phyloP scores from a whole-genome alignment of 2,888 invertebrate genomes.

The Capitulum mitella region DNA sequence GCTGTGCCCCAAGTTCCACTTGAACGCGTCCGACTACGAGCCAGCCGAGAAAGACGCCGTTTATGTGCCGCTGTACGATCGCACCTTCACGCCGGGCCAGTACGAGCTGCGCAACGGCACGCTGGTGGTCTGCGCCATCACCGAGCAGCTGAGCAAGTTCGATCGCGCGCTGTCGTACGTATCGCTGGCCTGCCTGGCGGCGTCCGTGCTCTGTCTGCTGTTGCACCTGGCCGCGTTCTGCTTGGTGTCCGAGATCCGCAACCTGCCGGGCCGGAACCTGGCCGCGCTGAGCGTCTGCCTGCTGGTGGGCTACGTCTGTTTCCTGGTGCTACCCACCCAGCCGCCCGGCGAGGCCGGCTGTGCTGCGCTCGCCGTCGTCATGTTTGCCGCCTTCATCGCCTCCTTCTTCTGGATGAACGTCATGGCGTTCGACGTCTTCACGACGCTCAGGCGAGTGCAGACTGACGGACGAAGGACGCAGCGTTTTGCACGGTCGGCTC shows the following conservation, averaged over 20 bases:
- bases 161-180: constrained; percentile 44
- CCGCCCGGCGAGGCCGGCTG: constrained; percentile 40
- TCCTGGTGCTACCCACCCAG: constrained; percentile 45
- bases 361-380: constrained; percentile 44
- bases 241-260: constrained; percentile 47
- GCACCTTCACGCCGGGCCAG: constrained; percentile 40
- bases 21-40: constrained; percentile 42
- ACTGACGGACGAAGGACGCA: no score
- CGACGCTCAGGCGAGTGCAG: constrained; percentile 42
- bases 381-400: constrained; percentile 50
- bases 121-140: constrained; percentile 42
- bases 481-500: no score
- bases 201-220: constrained; percentile 47
- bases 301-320: constrained; percentile 47
- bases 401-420: constrained; percentile 52
- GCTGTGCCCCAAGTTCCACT: constrained; percentile 43
- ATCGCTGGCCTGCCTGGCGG: constrained; percentile 46
- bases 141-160: constrained; percentile 40
- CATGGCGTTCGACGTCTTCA: constrained; percentile 50
- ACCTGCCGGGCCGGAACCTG: constrained; percentile 50
- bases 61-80: constrained; percentile 42
- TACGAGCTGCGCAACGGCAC: constrained; percentile 41
- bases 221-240: constrained; percentile 47
- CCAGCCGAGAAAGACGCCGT: constrained; percentile 41
- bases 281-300: constrained; percentile 49